Conservation (phyloP, 1,140 invertebrate species). For the Heliothis virescens region DNA sequence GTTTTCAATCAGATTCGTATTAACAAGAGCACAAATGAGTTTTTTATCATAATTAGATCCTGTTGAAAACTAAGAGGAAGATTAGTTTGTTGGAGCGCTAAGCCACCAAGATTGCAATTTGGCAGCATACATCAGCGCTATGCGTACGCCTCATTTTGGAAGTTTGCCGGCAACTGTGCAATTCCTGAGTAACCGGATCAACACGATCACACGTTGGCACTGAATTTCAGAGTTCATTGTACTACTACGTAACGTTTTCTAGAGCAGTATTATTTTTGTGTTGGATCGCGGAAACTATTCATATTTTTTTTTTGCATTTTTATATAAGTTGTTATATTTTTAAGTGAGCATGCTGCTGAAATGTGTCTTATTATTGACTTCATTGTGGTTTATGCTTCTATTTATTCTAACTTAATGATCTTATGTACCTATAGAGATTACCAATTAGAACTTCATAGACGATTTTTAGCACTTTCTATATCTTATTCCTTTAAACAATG, state of each 20-base stretch:
- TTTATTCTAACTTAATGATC: too few relatives aligned
- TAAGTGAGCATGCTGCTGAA: neutral
- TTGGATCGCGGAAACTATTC: slow-evolving; percentile 4
- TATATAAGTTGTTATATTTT: neutral
- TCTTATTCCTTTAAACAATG: too few relatives aligned
- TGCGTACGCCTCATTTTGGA: slow-evolving; percentile 44
- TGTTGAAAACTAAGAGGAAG: neutral
- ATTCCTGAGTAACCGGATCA: slow-evolving; percentile 42
- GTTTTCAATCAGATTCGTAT: neutral
- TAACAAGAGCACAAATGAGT: neutral
- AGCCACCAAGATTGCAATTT: slow-evolving; percentile 37
- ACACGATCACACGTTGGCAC: slow-evolving; percentile 36
- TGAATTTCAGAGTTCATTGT: slow-evolving; percentile 48
- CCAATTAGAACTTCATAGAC: too few relatives aligned
- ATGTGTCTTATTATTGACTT: too few relatives aligned
- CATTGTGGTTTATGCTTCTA: too few relatives aligned
- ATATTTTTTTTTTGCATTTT: neutral
- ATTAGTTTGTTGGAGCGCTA: neutral
- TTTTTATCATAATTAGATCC: neutral
- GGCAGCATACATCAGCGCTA: slow-evolving; percentile 27
- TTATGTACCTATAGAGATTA: too few relatives aligned
- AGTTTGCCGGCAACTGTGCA: slow-evolving; percentile 43
- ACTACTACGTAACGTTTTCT: slow-evolving; percentile 34
- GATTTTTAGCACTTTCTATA: too few relatives aligned
- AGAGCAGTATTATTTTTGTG: slow-evolving; percentile 21